These are phyloP conservation scores for Amphimallon solstitiale DNA, from an alignment of 2,888 invertebrate species.

Conservation along the genomic window DNA sequence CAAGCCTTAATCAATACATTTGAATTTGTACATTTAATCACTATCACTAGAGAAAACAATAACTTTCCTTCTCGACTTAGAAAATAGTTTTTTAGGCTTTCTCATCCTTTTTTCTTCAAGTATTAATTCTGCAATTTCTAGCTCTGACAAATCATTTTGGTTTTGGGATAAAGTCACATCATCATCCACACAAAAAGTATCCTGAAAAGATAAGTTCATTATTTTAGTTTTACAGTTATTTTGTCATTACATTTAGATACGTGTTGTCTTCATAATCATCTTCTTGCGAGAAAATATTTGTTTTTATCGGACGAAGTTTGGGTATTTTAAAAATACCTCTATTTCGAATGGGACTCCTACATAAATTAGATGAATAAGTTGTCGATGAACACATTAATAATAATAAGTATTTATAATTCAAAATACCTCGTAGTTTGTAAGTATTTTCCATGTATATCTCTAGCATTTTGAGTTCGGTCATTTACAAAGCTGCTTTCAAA, in stretches of 20 bases:
- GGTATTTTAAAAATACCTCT: slow-evolving; percentile 72
- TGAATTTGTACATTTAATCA: slow-evolving; percentile 43
- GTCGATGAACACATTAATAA: neutral
- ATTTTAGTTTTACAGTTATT: neutral
- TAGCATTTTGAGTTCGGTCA: slow-evolving; percentile 65
- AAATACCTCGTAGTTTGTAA: slow-evolving; percentile 70
- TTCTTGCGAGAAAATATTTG: slow-evolving; percentile 56
- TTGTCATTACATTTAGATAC: slow-evolving; percentile 56
- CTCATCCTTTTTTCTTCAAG: slow-evolving; percentile 62
- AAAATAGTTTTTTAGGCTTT: slow-evolving; percentile 47
- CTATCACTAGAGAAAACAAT: slow-evolving; percentile 49
- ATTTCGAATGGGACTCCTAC: slow-evolving; percentile 68
- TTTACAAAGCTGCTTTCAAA: slow-evolving; percentile 68
- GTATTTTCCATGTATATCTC: slow-evolving; percentile 75
- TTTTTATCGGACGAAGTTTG: slow-evolving; percentile 56
- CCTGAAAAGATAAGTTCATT: slow-evolving; percentile 62
- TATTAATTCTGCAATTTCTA: slow-evolving; percentile 73
- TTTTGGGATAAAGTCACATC: slow-evolving; percentile 63
- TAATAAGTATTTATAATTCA: neutral
- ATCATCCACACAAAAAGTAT: slow-evolving; percentile 74
- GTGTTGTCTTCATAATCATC: slow-evolving; percentile 51
- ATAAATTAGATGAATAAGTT: neutral
- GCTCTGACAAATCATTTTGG: slow-evolving; percentile 64
- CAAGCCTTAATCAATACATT: neutral
- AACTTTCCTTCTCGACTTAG: slow-evolving; percentile 46